These are phyloP conservation scores for Barypeithes pellucidus DNA, from an alignment of 2,888 invertebrate genomes.

Conservation along the genomic window DNA sequence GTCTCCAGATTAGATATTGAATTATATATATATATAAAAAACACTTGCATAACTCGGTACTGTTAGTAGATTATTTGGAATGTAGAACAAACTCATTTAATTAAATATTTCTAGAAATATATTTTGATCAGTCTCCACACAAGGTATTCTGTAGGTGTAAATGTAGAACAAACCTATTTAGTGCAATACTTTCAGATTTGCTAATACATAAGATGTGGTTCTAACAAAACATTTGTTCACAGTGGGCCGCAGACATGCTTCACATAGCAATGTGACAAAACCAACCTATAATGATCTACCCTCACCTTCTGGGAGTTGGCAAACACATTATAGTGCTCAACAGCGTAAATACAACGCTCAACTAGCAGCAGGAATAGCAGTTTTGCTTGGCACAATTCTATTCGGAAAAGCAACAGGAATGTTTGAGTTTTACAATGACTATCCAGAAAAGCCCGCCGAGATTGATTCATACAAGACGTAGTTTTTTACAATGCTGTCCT, in stretches of 20 bases:
- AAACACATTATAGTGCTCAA: slow-evolving; percentile 77
- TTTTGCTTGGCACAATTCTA: slow-evolving; percentile 70
- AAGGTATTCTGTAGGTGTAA: no score
- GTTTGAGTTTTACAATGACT: slow-evolving; percentile 77
- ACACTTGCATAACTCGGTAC: no score
- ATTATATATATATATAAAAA: no score
- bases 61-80: no score
- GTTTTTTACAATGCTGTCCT: slow-evolving; percentile 25
- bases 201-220: background rate
- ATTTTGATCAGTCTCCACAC: no score
- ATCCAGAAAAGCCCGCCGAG: slow-evolving; percentile 71
- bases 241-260: slow-evolving; percentile 57
- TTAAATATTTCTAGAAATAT: no score
- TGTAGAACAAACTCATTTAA: background rate
- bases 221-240: slow-evolving; percentile 20
- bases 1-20: no score
- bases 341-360: slow-evolving; percentile 81
- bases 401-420: slow-evolving; percentile 76
- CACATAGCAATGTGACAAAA: slow-evolving; percentile 40
- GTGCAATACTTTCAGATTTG: background rate
- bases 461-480: slow-evolving; percentile 62
- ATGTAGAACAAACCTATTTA: background rate
- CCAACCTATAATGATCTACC: slow-evolving; percentile 85
- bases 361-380: slow-evolving; percentile 75
- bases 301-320: slow-evolving; percentile 85